phyloP scores from a whole-genome alignment of 2,888 invertebrate genomes.

The Mayetiola destructor region DNA sequence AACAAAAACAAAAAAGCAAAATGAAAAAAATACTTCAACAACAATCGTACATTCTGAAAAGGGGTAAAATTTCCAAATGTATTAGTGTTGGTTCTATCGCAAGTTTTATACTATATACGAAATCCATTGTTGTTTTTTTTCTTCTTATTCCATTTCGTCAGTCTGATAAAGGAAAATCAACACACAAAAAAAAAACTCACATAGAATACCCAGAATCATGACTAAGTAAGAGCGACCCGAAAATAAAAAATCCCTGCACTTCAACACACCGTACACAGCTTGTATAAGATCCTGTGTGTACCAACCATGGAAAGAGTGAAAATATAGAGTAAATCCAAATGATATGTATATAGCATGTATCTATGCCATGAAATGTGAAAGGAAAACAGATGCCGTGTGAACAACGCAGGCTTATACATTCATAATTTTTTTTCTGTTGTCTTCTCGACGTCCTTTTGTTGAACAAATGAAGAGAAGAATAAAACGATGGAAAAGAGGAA shows the following conservation, averaged over 20 bases:
- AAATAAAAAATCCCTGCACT: constrained; percentile 12
- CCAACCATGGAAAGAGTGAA: no score
- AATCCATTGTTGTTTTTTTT: constrained; percentile 4
- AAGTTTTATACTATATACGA: not conserved
- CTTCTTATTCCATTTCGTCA: not conserved
- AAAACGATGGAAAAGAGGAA: not conserved
- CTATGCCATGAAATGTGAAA: not conserved
- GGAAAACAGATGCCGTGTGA: constrained; percentile 10
- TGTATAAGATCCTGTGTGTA: constrained; percentile 6
- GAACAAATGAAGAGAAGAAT: not conserved
- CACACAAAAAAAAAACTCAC: not conserved
- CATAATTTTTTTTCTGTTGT: no score
- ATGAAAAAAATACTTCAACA: not conserved
- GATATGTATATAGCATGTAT: no score
- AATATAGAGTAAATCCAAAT: no score
- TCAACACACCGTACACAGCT: constrained; percentile 7
- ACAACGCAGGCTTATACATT: constrained; percentile 7
- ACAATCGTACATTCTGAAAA: constrained; percentile 3
- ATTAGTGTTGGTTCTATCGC: constrained; percentile 4
- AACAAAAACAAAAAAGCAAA: not conserved
- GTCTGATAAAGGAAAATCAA: constrained; percentile 7
- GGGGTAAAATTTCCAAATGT: not conserved
- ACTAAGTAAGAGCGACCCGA: not conserved
- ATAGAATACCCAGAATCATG: no score
- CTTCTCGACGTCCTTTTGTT: constrained; percentile 12